phyloP scores from a whole-genome alignment of 1,140 invertebrate genomes.

The Hesperophylax magnus region DNA sequence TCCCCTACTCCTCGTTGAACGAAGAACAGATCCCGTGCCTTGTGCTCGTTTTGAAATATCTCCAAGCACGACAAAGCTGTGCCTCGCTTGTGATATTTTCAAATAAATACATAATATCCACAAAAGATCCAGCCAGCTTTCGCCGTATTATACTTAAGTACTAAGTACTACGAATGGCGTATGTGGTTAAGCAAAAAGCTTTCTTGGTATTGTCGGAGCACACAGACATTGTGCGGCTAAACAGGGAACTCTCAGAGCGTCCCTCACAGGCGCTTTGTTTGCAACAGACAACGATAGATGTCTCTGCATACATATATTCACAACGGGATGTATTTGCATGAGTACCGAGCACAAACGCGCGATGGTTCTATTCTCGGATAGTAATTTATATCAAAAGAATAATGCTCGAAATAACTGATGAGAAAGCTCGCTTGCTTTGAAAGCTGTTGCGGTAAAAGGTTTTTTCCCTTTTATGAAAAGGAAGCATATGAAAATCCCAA shows the following conservation, averaged over 20 bases:
- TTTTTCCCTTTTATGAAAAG: slow-evolving; percentile 52
- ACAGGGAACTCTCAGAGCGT: slow-evolving; percentile 43
- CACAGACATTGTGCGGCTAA: slow-evolving; percentile 48
- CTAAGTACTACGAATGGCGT: slow-evolving; percentile 47
- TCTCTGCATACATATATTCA: slow-evolving; percentile 37
- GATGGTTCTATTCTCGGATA: slow-evolving; percentile 52
- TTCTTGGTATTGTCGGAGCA: slow-evolving; percentile 46
- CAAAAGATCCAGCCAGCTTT: slow-evolving; percentile 50
- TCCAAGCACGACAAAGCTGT: slow-evolving; percentile 43
- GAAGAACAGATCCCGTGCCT: slow-evolving; percentile 14
- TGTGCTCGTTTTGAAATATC: slow-evolving; percentile 38
- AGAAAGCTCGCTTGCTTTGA: slow-evolving; percentile 53
- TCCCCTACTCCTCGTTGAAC: not conserved
- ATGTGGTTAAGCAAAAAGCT: slow-evolving; percentile 50
- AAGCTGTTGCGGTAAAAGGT: slow-evolving; percentile 56
- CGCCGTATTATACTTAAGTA: slow-evolving; percentile 34
- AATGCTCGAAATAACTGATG: slow-evolving; percentile 56
- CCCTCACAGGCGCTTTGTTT: slow-evolving; percentile 46
- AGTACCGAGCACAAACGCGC: slow-evolving; percentile 46
- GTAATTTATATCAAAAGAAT: slow-evolving; percentile 59
- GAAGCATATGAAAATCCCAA: slow-evolving; percentile 43
- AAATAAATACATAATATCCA: slow-evolving; percentile 57
- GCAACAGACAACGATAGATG: slow-evolving; percentile 49
- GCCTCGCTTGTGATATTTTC: slow-evolving; percentile 48
- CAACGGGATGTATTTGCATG: slow-evolving; percentile 42